These are phyloP conservation scores for Otus scops DNA, from an alignment of 2,797 vertebrate species.

Conservation along the genomic window DNA sequence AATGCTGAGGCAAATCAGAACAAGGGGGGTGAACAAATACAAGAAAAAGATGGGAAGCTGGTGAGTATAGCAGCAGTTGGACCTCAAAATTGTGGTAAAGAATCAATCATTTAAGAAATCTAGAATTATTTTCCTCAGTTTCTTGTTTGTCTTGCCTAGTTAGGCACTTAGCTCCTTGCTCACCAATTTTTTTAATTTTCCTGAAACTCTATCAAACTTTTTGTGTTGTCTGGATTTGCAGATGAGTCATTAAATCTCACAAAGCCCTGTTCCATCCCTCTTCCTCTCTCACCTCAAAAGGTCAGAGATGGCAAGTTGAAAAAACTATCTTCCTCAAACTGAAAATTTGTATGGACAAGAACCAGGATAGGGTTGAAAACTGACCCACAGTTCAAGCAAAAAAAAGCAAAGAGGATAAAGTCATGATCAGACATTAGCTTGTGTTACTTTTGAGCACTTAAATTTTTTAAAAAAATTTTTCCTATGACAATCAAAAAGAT, in stretches of 20 bases:
- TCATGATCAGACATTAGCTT: not conserved
- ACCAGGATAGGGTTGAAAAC: not conserved
- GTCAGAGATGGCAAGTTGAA: not conserved
- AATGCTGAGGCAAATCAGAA: not conserved
- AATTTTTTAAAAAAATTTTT: not conserved
- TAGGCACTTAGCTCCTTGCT: not conserved
- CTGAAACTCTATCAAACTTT: not conserved
- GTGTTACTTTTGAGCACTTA: not conserved
- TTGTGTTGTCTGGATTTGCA: not conserved
- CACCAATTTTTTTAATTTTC: not conserved
- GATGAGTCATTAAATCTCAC: not conserved
- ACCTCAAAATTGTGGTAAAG: not conserved
- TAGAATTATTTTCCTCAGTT: not conserved
- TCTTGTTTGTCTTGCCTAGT: not conserved
- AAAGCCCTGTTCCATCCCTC: not conserved
- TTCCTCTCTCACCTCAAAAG: not conserved
- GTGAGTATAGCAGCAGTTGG: not conserved
- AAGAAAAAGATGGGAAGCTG: not conserved
- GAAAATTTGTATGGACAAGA: not conserved
- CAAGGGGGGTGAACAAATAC: not conserved
- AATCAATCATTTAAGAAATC: not conserved
- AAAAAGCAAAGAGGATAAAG: not conserved
- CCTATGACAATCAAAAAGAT: not conserved
- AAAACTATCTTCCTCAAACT: not conserved
- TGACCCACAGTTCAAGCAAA: not conserved